phyloP scores from a whole-genome alignment of 2,113 vertebrate genomes.

The Triplophysa tibetana region DNA sequence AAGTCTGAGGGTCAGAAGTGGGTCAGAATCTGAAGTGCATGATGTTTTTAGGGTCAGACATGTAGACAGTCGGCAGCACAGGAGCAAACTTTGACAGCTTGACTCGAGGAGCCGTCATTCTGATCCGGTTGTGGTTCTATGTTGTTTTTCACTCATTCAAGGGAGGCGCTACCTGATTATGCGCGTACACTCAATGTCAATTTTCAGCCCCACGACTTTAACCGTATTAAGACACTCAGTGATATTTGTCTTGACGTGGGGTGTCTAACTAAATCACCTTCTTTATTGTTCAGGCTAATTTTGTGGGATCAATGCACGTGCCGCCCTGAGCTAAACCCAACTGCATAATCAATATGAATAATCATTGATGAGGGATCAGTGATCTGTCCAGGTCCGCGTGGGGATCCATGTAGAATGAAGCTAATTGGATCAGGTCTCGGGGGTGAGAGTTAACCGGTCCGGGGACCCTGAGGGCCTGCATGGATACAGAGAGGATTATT shows the following conservation, averaged over 20 bases:
- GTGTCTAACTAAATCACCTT: conserved; percentile 72
- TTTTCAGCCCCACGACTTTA: conserved; percentile 58
- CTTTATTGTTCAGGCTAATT: conserved; percentile 74
- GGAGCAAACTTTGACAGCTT: conserved; percentile 9
- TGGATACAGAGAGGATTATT: conserved; percentile 42
- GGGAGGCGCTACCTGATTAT: not conserved
- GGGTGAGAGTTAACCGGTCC: conserved; percentile 61
- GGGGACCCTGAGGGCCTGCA: conserved; percentile 31
- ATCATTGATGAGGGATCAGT: conserved; percentile 76
- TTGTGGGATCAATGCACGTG: conserved; percentile 68
- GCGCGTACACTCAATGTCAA: not conserved
- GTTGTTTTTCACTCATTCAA: not conserved
- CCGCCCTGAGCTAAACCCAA: conserved; percentile 63
- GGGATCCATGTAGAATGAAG: conserved; percentile 59
- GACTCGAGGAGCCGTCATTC: not conserved
- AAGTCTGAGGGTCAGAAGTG: conserved; percentile 48
- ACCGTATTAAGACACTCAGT: conserved; percentile 61
- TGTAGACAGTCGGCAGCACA: not conserved
- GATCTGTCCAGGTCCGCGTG: conserved; percentile 62
- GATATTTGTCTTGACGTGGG: conserved; percentile 65
- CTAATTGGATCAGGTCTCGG: conserved; percentile 75
- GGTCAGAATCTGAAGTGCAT: conserved; percentile 39
- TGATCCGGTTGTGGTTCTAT: not conserved
- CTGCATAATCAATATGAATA: conserved; percentile 70
- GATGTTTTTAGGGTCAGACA: not conserved